Evolutionary conservation across 2,797 vertebrate genomes (phyloP).

Genomic region (Naso thynnoides): DNA sequence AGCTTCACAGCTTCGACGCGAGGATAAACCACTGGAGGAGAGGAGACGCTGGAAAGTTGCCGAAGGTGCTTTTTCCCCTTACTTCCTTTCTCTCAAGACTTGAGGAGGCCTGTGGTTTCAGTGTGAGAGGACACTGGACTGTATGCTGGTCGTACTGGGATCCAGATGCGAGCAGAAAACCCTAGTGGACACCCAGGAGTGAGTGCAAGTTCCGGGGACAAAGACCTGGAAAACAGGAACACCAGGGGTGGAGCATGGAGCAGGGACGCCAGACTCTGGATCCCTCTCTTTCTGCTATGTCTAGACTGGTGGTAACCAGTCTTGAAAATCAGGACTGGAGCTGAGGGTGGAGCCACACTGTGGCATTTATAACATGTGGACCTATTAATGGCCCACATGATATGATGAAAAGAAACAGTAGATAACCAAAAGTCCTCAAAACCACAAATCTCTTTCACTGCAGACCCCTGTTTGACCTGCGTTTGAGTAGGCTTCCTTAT

Average conservation of each 20-base stretch:
- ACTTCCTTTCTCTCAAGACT: conserved; percentile 29
- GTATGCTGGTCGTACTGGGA: conserved; percentile 56
- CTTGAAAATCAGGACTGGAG: conserved; percentile 75
- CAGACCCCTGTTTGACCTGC: conserved; percentile 33
- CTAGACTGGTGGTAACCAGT: conserved; percentile 34
- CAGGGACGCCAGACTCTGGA: conserved; percentile 46
- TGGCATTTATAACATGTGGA: conserved; percentile 24
- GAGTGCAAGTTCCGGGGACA: conserved; percentile 83
- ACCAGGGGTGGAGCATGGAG: conserved; percentile 83
- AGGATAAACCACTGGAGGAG: conserved; percentile 33
- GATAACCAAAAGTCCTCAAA: conserved; percentile 19
- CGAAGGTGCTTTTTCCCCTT: conserved; percentile 12
- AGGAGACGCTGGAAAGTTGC: conserved; percentile 26
- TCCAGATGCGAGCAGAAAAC: conserved; percentile 77
- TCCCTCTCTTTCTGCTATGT: conserved; percentile 3
- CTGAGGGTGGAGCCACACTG: conserved; percentile 53
- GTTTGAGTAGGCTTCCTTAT: conserved; percentile 31
- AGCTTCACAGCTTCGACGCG: conserved; percentile 49
- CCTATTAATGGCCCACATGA: conserved; percentile 8
- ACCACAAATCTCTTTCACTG: conserved; percentile 34
- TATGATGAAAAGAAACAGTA: conserved; percentile 11
- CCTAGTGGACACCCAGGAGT: conserved; percentile 71
- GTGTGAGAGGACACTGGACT: conserved; percentile 48
- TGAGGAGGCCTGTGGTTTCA: conserved; percentile 47
- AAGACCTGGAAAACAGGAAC: conserved; percentile 82